Evolutionary conservation across 2,888 invertebrate genomes (phyloP), one percentile per base, ranked within the genome.

Genomic region (Fissipunctia ypsillon): DNA sequence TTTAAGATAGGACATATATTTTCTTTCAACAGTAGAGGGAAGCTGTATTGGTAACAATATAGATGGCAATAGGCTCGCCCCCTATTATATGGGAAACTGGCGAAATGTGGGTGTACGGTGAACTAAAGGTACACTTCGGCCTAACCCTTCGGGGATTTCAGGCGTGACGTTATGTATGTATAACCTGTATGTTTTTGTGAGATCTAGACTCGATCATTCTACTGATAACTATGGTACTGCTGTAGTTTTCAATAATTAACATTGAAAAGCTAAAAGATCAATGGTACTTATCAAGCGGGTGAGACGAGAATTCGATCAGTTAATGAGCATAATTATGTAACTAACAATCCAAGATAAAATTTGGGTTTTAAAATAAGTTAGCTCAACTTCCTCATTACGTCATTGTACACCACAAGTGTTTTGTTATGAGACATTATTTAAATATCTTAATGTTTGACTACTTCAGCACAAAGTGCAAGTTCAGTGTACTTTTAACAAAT

Each of bases 401-500:
- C 59, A 48, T 31, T 59, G 41, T 22, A 31, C 0, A 54, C 10
- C 10, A 16, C 25, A 41, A 57, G 10, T 70, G 22, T 60, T 71
- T 59, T 25, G 28, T 12, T 48, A 38, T 14, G 31, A 59, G 43
- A 45, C 38, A 54, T 43, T 74, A 66, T 54, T 61, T n/a, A n/a
- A 35, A 5, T 2, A 54, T 38, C 57, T 9, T 45, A 48, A 43
- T 25, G 31, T 64, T 70, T 71, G 45, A 25, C 28, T 14, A 63
- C 45, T 56, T 74, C n/a, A 43, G 57, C 43, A 38, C 28, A 50
- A 74, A 74, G 54, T 73, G n/a, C 54, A 38, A 63, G 59, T 67
- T 52, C 50, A 43, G 28, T 41, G 41, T 54, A 43, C 28, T 28
- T 38, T 10, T 54, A 73, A 38, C 43, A 60, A 61, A 43, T n/a